Evolutionary conservation across 2,888 invertebrate species (phyloP).

Genomic region (Nomada flava): DNA sequence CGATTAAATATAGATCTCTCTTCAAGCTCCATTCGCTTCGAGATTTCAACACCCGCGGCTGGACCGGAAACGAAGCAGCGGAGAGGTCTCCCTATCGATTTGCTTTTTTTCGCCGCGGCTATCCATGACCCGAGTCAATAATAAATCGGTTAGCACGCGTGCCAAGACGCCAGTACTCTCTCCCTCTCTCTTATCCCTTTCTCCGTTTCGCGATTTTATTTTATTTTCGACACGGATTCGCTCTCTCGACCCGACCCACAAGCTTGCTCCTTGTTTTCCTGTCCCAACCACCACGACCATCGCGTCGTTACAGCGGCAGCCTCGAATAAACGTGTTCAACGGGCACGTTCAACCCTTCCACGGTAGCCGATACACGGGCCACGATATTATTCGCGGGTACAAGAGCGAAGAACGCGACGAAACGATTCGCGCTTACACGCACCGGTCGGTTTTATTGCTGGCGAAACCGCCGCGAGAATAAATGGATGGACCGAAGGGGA

Average conservation of each 20-base stretch:
- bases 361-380: conserved; percentile 14
- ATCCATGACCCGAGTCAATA: conserved; percentile 65
- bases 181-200: conserved; percentile 31
- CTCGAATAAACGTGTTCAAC: conserved; percentile 20
- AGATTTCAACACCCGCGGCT: not conserved
- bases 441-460: conserved; percentile 32
- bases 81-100: conserved; percentile 8
- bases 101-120: conserved; percentile 20
- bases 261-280: not conserved
- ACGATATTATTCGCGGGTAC: conserved; percentile 43
- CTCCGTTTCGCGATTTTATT: conserved; percentile 63
- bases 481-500: not conserved
- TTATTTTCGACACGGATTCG: conserved; percentile 55
- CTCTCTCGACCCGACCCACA: conserved; percentile 19
- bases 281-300: conserved; percentile 7
- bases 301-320: not conserved
- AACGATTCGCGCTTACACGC: conserved; percentile 31
- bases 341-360: conserved; percentile 7
- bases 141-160: conserved; percentile 60
- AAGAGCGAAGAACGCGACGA: not conserved
- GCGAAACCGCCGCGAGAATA: conserved; percentile 19
- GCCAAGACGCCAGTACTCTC: conserved; percentile 70
- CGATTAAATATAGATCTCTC: not conserved
- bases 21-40: not conserved
- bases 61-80: conserved; percentile 8